Base-by-base conservation (phyloP, 30 jellyfish, hydroid and myxozoan genomes). In the Turritopsis rubra region DNA sequence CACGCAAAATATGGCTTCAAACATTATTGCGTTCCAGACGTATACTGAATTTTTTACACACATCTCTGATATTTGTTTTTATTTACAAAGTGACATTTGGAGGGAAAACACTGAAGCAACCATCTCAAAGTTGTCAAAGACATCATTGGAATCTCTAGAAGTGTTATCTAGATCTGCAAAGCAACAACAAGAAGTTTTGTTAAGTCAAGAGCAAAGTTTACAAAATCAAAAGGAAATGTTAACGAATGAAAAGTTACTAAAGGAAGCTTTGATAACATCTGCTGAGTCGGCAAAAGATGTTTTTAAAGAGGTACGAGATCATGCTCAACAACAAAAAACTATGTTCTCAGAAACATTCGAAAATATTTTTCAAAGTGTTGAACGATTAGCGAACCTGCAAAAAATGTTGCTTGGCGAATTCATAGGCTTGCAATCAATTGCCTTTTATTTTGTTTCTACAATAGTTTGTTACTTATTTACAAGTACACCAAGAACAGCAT, bases 41-140 rank as follows among this genome's bases (percentile, higher is more conserved):
- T 91, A 91, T 79, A 91, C 97, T 26, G 95, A 87, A 78, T 91
- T 91, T 72, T 91, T 85, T 70, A 84, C 96, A 19, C 96, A 91
- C 30, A 96, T 91, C 17, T 68, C 94, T 5, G 95, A 87, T 53
- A 86, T 91, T 29, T 91, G 97, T 65, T 87, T 65, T 81, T 91
- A 91, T 72, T 75, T 91, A 52, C 95, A 91, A 83, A 91, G 97
- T 87, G 96, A 84, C n/a, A 66, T 91, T 21, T 91, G 97, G 97
- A 87, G 96, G 79, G 88, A 91, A 26, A 81, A 81, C 53, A 91
- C 97, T 27, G 89, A 89, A 24, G 83, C 84, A n/a, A 87, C 96
- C 21, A 87, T 91, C 21, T 78, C 94, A 22, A 85, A 77, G 79
- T 66, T 91, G 28, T 84, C 97, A 16, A 7, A 29, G 70, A 84